Base-by-base conservation (phyloP, 1,140 invertebrate genomes). In the Pseudobourletiella spinata region DNA sequence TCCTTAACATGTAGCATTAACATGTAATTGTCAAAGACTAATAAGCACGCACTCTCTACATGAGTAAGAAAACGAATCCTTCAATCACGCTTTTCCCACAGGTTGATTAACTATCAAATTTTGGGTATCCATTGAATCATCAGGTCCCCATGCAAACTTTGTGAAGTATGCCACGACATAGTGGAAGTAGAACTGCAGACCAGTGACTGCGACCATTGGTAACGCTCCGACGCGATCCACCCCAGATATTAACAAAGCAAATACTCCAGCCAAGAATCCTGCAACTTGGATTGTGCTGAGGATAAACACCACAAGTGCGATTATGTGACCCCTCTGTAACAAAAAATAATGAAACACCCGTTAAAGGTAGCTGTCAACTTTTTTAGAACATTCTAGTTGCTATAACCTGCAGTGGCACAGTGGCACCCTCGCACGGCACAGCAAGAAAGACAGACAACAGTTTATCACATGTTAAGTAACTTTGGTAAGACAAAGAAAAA, bases 271-370 rank as follows among this genome's bases (percentile, higher is more conserved):
- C 50, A 54, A 3, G 20, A 54, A 54, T 28, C 50, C 50, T 8
- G 50, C 50, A 4, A 54, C 8, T 54, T 54, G 50, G 20, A 54
- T 28, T 28, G 50, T 54, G 20, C 50, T 54, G 22, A 54, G 15
- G 24, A 54, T 28, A 28, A 54, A 54, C 4, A 28, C 20, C 11
- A 54, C 6, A 6, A 16, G 32, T 11, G 35, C 55, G 15, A 57
- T 15, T 3, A 57, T 11, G 15, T 8, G 4, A 22, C n/a, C 14
- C 26, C 25, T 57, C 55, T 39, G 35, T 22, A 46, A 57, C 15
- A 54, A 48, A 11, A n/a, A 11, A n/a, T 11, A 39, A 39, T 11
- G n/a, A 39, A 39, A 39, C 11, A 39, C 35, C 35, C n/a, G n/a
- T n/a, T n/a, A n/a, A n/a, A n/a, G n/a, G n/a, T n/a, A n/a, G n/a